Percentiles rank a stretch among this genome's conserved stretches.
phyloP scores from a whole-genome alignment of 1,140 invertebrate genomes.

The Eciton burchellii region DNA sequence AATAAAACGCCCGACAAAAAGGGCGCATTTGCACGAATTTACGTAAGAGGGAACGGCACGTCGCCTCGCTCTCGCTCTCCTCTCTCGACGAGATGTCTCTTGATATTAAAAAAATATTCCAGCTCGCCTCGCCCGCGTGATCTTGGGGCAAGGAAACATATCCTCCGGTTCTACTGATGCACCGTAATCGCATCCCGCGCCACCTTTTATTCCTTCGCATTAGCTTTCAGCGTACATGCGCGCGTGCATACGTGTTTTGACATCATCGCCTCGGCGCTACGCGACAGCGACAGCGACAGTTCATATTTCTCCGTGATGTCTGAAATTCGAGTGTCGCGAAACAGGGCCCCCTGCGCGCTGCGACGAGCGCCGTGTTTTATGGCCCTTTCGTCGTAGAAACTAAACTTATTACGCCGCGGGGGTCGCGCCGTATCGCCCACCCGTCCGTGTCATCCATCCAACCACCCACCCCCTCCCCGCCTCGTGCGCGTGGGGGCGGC shows the following conservation, averaged over 20 bases:
- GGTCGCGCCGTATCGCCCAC: slow-evolving; percentile 62
- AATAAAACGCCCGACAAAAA: slow-evolving; percentile 38
- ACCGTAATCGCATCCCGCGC: background rate
- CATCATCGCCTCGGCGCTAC: background rate
- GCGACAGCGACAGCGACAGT: background rate
- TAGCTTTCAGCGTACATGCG: background rate
- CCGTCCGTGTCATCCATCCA: slow-evolving; percentile 70
- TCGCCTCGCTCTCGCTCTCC: background rate
- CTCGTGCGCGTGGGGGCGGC: slow-evolving; percentile 74
- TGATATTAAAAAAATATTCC: slow-evolving; percentile 4
- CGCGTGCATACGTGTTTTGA: background rate
- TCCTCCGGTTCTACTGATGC: background rate
- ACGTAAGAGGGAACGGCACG: slow-evolving; percentile 9
- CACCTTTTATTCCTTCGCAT: slow-evolving; percentile 28
- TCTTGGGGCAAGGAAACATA: background rate
- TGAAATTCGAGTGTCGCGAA: slow-evolving; percentile 73
- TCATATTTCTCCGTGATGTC: slow-evolving; percentile 35
- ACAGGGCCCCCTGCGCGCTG: slow-evolving; percentile 82
- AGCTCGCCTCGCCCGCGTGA: background rate
- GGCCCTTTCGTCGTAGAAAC: slow-evolving; percentile 81
- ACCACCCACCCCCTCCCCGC: slow-evolving; percentile 72
- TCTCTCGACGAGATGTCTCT: background rate
- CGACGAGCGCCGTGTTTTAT: slow-evolving; percentile 79
- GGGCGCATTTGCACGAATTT: slow-evolving; percentile 20
- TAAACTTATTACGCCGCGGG: slow-evolving; percentile 84